Evolutionary conservation across 2,888 invertebrate species (phyloP).

Genomic region (Fissipunctia ypsillon): DNA sequence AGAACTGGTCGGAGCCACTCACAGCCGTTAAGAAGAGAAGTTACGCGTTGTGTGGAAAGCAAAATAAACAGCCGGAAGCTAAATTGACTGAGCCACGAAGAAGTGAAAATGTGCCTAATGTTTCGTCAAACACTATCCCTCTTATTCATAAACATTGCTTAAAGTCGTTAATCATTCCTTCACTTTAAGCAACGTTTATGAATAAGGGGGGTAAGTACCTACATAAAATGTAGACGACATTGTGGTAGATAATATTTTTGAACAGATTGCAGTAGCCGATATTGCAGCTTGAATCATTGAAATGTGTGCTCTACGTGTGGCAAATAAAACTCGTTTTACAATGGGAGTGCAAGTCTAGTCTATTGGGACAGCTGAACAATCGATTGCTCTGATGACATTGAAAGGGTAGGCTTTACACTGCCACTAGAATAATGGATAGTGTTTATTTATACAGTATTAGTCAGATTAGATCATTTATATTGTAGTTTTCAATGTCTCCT

Average conservation of each 20-base stretch:
- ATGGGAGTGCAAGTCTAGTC: not conserved
- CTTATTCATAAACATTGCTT: too few relatives aligned
- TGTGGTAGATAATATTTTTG: not conserved
- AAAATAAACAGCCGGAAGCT: not conserved
- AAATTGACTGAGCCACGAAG: not conserved
- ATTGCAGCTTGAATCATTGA: not conserved
- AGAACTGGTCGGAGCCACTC: not conserved
- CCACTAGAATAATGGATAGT: not conserved
- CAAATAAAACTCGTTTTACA: not conserved
- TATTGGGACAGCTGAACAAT: not conserved
- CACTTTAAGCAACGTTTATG: too few relatives aligned
- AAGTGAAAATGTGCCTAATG: not conserved
- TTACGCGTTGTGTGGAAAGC: not conserved
- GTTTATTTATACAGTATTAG: not conserved
- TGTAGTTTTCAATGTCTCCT: not conserved
- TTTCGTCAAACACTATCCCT: not conserved
- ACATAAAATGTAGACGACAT: not conserved
- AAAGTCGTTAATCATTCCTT: too few relatives aligned
- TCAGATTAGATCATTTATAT: not conserved
- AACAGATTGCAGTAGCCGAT: not conserved
- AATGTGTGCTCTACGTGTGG: not conserved
- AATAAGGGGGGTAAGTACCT: too few relatives aligned
- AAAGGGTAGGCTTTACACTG: not conserved
- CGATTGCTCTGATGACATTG: not conserved
- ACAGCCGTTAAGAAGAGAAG: not conserved